These are phyloP conservation scores for Grantiella picta DNA, from an alignment of 2,113 vertebrate species.

Conservation along the genomic window DNA sequence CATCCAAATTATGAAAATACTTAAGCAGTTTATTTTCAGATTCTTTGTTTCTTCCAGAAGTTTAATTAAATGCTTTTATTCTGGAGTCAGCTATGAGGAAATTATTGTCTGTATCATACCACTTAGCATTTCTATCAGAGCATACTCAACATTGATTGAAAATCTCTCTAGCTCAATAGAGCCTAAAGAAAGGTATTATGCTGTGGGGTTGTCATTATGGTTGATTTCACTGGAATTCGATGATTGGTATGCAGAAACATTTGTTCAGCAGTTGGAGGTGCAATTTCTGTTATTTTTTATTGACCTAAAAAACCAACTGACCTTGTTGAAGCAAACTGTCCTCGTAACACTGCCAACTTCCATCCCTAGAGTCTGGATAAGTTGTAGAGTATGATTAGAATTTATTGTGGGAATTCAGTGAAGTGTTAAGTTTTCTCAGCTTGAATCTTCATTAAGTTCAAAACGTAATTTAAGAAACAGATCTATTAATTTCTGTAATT, in stretches of 20 bases:
- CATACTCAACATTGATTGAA: neutral
- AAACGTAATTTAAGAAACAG: neutral
- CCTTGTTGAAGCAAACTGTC: constrained; percentile 35
- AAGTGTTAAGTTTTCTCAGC: constrained; percentile 35
- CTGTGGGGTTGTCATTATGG: neutral
- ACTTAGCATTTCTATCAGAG: neutral
- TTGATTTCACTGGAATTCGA: constrained; percentile 30
- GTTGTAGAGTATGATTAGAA: neutral
- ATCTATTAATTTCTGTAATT: neutral
- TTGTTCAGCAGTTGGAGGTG: constrained; percentile 15
- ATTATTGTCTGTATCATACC: neutral
- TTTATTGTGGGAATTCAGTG: constrained; percentile 39
- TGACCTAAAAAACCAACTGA: constrained; percentile 49
- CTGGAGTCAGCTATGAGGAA: constrained; percentile 34
- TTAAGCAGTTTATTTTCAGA: constrained; percentile 4
- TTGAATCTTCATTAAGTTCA: constrained; percentile 2
- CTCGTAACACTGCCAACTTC: constrained; percentile 25
- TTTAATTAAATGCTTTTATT: constrained; percentile 62
- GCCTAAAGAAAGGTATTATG: neutral
- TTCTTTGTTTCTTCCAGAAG: constrained; percentile 20
- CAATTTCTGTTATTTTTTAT: constrained; percentile 51
- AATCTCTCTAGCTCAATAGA: neutral
- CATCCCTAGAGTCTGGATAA: neutral
- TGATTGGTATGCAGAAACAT: constrained; percentile 17
- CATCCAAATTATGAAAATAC: neutral